A percentile compares a stretch with the other conserved stretches of the same genome.
These are phyloP conservation scores for Tenebrosternarchus preto DNA, from an alignment of 2,113 vertebrate species.

Conservation along the genomic window DNA sequence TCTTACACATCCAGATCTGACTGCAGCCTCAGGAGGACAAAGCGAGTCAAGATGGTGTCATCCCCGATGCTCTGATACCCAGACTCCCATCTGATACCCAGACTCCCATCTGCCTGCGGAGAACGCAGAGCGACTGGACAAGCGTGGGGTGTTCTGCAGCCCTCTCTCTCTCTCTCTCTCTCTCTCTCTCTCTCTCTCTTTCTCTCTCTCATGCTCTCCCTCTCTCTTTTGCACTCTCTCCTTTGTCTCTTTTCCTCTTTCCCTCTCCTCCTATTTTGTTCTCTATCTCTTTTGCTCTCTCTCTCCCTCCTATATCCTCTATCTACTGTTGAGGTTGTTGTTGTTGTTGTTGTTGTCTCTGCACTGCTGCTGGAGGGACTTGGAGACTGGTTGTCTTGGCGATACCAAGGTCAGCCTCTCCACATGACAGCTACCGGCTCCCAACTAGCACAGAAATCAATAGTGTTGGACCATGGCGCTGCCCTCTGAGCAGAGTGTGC, in stretches of 20 bases:
- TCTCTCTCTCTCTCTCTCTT: constrained; percentile 69
- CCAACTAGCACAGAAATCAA: constrained; percentile 98
- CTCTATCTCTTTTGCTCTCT: constrained; percentile 77
- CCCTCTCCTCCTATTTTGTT: constrained; percentile 69
- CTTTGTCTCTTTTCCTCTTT: constrained; percentile 66
- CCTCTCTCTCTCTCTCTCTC: constrained; percentile 65
- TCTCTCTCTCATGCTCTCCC: constrained; percentile 76
- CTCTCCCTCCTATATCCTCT: constrained; percentile 65
- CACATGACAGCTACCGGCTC: constrained; percentile 97
- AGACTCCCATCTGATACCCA: constrained; percentile 71
- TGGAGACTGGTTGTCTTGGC: constrained; percentile 66
- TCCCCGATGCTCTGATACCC: constrained; percentile 73
- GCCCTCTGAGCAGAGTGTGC: too few species aligned
- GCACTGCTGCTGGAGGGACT: constrained; percentile 82
- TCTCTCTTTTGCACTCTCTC: constrained; percentile 64
- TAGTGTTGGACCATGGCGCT: constrained; percentile 85
- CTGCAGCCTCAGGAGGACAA: constrained; percentile 72
- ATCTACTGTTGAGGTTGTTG: constrained; percentile 59
- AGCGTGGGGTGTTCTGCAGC: constrained; percentile 67
- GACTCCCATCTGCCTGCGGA: constrained; percentile 73
- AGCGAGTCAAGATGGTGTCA: constrained; percentile 84
- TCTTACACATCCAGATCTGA: constrained; percentile 70
- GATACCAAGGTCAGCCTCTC: constrained; percentile 89
- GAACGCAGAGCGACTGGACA: constrained; percentile 71
- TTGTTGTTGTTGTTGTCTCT: constrained; percentile 74